Base-by-base conservation (phyloP, 2,113 vertebrate species). In the Gallinago media region DNA sequence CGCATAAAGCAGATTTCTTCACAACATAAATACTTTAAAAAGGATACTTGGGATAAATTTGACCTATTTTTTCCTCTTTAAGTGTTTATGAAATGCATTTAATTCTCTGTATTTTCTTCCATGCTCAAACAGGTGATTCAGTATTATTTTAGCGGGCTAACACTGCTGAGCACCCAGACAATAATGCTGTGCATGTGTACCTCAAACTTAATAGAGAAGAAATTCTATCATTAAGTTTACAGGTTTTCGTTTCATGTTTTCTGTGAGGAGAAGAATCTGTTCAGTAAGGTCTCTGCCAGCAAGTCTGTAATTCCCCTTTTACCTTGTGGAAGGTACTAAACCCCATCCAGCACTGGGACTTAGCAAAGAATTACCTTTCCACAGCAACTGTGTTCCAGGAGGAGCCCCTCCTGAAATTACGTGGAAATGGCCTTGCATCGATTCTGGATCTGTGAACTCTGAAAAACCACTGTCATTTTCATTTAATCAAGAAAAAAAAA, bases 1-100 rank as follows among this genome's bases (percentile, higher is more conserved):
- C 86, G 93, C 9, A 8, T 61, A 94, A 94, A 65, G 61, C 8
- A 81, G 26, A 82, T 76, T 29, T 73, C 79, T 95, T 89, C 62
- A 61, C 58, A 83, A 55, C 80, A 70, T 49, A 94, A 94, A 71
- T 67, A 73, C 61, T 83, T 96, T 25, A 62, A 93, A 88, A 95
- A 70, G 47, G 59, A 56, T 67, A 50, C 40, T 94, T 83, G 56
- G 44, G 67, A 14, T 77, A 66, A 95, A 93, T 81, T 14, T 95
- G 80, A 92, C 85, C 66, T 88, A 80, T 44, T 94, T 97, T 84
- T 86, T 40, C 29, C 50, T 36, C 36, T 75, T 93, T 34, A 66
- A 68, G 12, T 71, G 9, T 88, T 88, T 67, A 71, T 2, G 13
- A 78, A 84, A 83, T 70, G 22, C 9, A 55, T 73, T 90, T 77